Evolutionary conservation across 2,797 vertebrate genomes (phyloP).

Genomic region (Uromys caudimaculatus): DNA sequence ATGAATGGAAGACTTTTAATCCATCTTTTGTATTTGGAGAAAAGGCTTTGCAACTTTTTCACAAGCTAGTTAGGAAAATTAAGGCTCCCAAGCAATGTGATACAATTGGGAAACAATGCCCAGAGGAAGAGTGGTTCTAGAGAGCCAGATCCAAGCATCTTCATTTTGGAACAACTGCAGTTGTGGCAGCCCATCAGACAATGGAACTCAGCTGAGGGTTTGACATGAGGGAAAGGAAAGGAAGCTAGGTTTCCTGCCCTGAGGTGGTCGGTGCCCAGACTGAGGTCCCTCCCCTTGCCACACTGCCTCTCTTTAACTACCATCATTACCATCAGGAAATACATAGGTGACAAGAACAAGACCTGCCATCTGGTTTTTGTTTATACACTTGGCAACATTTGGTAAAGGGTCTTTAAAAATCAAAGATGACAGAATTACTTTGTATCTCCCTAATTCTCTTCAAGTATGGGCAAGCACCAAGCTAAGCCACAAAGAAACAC

Average conservation of each 20-base stretch:
- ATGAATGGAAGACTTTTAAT: slow-evolving; percentile 59
- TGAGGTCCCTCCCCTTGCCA: not conserved
- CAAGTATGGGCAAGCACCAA: slow-evolving; percentile 80
- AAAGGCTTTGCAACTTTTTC: slow-evolving; percentile 88
- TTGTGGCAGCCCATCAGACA: slow-evolving; percentile 90
- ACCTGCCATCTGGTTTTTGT: slow-evolving; percentile 91
- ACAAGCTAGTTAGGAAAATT: slow-evolving; percentile 85
- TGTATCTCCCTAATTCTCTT: slow-evolving; percentile 78
- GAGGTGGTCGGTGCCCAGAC: not conserved
- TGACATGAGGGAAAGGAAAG: slow-evolving; percentile 41
- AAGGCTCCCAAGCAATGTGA: slow-evolving; percentile 89
- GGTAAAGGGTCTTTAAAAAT: slow-evolving; percentile 76
- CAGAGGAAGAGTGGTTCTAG: slow-evolving; percentile 88
- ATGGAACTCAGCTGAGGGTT: slow-evolving; percentile 90
- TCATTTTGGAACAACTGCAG: slow-evolving; percentile 87
- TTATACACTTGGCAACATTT: slow-evolving; percentile 91
- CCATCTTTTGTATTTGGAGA: slow-evolving; percentile 30
- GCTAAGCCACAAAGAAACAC: slow-evolving; percentile 81
- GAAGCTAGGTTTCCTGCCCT: slow-evolving; percentile 31
- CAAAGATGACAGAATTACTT: slow-evolving; percentile 80
- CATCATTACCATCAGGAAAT: not conserved
- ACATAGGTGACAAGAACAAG: slow-evolving; percentile 87
- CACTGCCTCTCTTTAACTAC: not conserved
- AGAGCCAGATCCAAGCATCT: slow-evolving; percentile 89
- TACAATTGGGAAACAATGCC: slow-evolving; percentile 89